A percentile compares a stretch with the other conserved stretches of the same genome.
phyloP scores from a whole-genome alignment of 2,113 vertebrate genomes.

The Phasianus colchicus region DNA sequence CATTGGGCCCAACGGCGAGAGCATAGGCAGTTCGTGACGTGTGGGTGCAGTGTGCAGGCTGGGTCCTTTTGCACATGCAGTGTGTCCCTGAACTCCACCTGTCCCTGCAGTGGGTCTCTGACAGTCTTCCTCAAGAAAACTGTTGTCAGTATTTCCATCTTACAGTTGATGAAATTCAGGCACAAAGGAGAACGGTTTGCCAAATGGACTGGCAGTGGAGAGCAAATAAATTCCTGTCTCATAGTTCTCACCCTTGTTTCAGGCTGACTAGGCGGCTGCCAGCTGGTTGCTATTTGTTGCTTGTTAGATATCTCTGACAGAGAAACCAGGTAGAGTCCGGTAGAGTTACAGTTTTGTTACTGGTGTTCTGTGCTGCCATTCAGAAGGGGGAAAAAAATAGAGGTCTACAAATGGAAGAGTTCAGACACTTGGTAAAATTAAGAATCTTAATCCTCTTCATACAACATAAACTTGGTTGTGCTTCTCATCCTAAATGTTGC shows the following conservation, averaged over 20 bases:
- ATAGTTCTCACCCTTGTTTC: neutral
- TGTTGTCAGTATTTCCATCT: neutral
- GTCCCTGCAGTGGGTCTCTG: neutral
- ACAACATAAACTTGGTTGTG: neutral
- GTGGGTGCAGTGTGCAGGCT: neutral
- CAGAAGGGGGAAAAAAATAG: accelerated
- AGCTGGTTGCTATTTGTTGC: neutral
- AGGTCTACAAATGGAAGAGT: accelerated
- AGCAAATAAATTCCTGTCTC: neutral
- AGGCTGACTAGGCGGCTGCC: neutral
- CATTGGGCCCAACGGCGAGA: accelerated
- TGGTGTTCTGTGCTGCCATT: neutral
- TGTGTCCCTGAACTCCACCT: neutral
- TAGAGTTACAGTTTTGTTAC: neutral
- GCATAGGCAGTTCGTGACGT: neutral
- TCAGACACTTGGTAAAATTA: accelerated
- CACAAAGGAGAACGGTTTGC: constrained; percentile 16
- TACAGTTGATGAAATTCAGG: constrained; percentile 10
- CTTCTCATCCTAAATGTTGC: neutral
- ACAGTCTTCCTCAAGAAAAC: neutral
- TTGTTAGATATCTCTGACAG: neutral
- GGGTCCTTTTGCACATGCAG: accelerated
- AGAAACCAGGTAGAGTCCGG: neutral
- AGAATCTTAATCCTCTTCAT: accelerated
- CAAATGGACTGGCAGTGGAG: neutral